Evolutionary conservation across 1,140 invertebrate species (phyloP), one percentile per base, ranked within the genome.

Genomic region (Dermatophagoides farinae): DNA sequence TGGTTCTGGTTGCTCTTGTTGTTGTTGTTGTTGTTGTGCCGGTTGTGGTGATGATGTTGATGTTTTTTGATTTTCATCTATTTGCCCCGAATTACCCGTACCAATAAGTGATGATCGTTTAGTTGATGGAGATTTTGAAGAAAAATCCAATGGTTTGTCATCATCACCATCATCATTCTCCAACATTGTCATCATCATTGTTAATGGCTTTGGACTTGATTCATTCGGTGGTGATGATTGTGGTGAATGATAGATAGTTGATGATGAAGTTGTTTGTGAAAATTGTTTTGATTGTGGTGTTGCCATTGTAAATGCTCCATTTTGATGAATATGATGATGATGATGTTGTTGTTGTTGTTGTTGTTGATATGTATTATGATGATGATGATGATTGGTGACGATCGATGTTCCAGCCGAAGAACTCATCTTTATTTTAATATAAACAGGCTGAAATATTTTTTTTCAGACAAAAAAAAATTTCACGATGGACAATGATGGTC

Each of bases 71-170:
- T 6, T 43, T 14, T 43, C 41, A 18, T 43, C 41, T 14, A 51
- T 31, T 9, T 51, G 49, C 8, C n/a, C 49, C 20, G 10, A 10
- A 54, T 54, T 22, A 12, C 23, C 52, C 18, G 12, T 8, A 25
- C 4, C 14, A 55, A 5, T 55, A 44, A 20, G 6, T 18, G 53
- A 23, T 14, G 53, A 23, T 14, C 4, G 14, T 23, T 55, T 54
- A 8, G 49, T 9, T 12, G 52, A 37, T n/a, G 52, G 31, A 54
- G 8, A 9, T 41, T 37, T 14, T 55, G 14, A 25, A 1, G 53
- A 55, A 44, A 55, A 55, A 23, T 55, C 53, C 25, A 55, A 44
- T 25, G 53, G 53, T 25, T 55, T 55, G 2, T 55, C 53, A 38
- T 47, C 46, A 55, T 55, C 10, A 14, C 25, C 50, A 52, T 43